Percentiles rank a stretch among this genome's conserved stretches.
Conservation (phyloP, 2,113 vertebrate genomes). For the Oostethus manadensis region DNA sequence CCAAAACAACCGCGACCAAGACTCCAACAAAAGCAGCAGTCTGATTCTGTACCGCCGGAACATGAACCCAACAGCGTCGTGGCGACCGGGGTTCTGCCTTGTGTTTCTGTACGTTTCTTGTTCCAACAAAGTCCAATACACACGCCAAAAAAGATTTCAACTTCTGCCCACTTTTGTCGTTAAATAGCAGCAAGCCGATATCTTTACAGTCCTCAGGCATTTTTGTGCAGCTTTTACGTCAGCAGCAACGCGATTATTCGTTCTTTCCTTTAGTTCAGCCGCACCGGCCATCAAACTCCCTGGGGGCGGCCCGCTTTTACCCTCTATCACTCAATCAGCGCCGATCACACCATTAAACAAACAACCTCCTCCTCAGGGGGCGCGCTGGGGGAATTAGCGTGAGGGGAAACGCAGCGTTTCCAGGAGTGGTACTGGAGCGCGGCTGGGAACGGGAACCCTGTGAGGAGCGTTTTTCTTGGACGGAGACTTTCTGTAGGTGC, state of each 20-base stretch:
- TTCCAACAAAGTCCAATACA: conserved; percentile 6
- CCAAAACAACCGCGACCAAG: no score
- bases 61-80: no score
- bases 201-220: conserved; percentile 23
- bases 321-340: conserved; percentile 61
- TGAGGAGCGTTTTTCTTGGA: conserved; percentile 76
- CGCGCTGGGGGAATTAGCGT: conserved; percentile 45
- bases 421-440: conserved; percentile 51
- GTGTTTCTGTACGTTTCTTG: conserved; percentile 23
- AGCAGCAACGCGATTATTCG: conserved; percentile 53
- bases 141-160: conserved; percentile 43
- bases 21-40: neutral
- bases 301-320: conserved; percentile 37
- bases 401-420: conserved; percentile 53
- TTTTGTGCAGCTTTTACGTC: conserved; percentile 37
- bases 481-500: conserved; percentile 67
- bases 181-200: conserved; percentile 31
- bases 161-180: conserved; percentile 57
- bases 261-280: conserved; percentile 46
- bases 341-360: conserved; percentile 64
- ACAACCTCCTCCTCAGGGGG: conserved; percentile 41
- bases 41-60: neutral
- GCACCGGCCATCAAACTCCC: conserved; percentile 43
- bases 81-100: no score
- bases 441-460: conserved; percentile 65